Percentiles rank a stretch among this genome's conserved stretches.
These are phyloP conservation scores for Laterallus jamaicensis DNA, from an alignment of 2,113 vertebrate genomes.

Conservation along the genomic window DNA sequence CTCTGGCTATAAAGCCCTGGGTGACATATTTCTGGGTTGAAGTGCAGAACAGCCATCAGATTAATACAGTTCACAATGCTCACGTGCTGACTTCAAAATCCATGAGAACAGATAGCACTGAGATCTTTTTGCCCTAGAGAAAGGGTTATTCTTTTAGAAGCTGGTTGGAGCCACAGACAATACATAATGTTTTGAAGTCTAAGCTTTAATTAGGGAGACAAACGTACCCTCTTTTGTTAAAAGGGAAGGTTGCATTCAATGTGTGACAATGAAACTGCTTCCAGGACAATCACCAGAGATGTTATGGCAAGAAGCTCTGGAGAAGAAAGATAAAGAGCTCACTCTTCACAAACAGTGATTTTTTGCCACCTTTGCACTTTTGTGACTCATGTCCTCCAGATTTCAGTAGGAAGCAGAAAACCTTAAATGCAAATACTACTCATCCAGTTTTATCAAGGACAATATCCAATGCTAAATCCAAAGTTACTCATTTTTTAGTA, in stretches of 20 bases:
- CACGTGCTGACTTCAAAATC: constrained; percentile 58
- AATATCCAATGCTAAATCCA: neutral
- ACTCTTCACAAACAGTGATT: constrained; percentile 24
- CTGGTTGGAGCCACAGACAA: constrained; percentile 23
- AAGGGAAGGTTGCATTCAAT: constrained; percentile 56
- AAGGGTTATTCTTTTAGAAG: constrained; percentile 54
- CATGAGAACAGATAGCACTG: neutral
- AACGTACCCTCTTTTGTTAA: constrained; percentile 63
- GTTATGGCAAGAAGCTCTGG: constrained; percentile 41
- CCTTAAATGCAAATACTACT: constrained; percentile 41
- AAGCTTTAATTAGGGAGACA: constrained; percentile 74
- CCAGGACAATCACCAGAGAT: constrained; percentile 55
- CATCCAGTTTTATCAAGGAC: neutral
- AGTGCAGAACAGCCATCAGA: neutral
- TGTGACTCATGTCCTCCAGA: constrained; percentile 7
- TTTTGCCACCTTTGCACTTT: constrained; percentile 47
- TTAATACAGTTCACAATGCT: constrained; percentile 45
- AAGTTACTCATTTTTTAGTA: neutral
- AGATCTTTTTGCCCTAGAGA: constrained; percentile 23
- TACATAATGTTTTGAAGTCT: constrained; percentile 51
- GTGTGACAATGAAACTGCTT: constrained; percentile 65
- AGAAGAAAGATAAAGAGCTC: constrained; percentile 70
- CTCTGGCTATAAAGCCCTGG: constrained; percentile 22
- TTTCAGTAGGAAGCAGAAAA: constrained; percentile 28
- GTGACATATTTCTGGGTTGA: constrained; percentile 24